Base-by-base conservation (phyloP, 2,888 invertebrate genomes). In the Mellilla xanthometata region DNA sequence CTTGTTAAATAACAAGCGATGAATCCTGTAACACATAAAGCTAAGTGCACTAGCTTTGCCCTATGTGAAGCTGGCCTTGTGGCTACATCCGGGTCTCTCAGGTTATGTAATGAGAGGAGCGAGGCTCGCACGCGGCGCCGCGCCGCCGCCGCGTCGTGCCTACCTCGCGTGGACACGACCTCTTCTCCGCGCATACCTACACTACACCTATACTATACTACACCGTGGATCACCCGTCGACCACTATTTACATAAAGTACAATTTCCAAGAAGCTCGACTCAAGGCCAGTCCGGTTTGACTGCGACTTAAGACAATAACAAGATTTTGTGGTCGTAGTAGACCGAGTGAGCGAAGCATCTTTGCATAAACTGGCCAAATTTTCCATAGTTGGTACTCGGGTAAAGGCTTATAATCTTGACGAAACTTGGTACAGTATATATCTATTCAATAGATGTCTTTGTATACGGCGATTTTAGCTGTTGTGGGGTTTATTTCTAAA, bases 1-100 rank as follows among this genome's bases (percentile, higher is more conserved):
- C n/a, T n/a, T n/a, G n/a, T n/a, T n/a, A n/a, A n/a, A n/a, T n/a
- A n/a, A n/a, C n/a, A n/a, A n/a, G n/a, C n/a, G n/a, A 19, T 19
- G 15, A 0, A 1, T 19, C 15, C 15, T 19, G 15, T 1, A 19
- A 19, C 6, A 3, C 6, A 6, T 19, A 6, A 19, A 19, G 15
- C 15, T 29, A n/a, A n/a, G n/a, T n/a, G 68, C 65, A 72, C 46
- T 49, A 69, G 59, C 59, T n/a, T 65, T 60, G 55, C 55, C 50
- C 54, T 60, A 64, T 73, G 76, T 61, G 39, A n/a, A n/a, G n/a
- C 54, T 75, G 81, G 77, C 83, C 82, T 84, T 82, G 83, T 52
- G 58, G 60, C 59, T 57, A 76, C 68, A 81, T 86, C 85, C 86
- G 85, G 86, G 84, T 85, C 63, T 68, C 57, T 33, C 32, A 28